Percentiles rank a stretch among this genome's conserved stretches.
phyloP scores from a whole-genome alignment of 2,113 vertebrate genomes.

The Archilochus colubris region DNA sequence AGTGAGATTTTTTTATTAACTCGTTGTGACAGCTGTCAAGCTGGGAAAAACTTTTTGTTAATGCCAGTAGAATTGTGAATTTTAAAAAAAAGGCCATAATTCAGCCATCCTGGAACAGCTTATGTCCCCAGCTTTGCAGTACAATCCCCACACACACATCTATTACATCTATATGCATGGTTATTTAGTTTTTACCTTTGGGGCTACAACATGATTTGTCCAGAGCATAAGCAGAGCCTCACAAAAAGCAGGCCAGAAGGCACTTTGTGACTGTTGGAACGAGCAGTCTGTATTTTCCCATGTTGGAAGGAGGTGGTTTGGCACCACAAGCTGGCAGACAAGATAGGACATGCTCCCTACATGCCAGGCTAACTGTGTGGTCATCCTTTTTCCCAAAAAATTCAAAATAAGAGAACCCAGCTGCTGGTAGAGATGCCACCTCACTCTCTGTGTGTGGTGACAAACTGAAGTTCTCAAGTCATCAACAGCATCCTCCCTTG shows the following conservation, averaged over 20 bases:
- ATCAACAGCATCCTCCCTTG: neutral
- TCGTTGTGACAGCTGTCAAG: constrained; percentile 52
- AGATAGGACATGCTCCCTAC: neutral
- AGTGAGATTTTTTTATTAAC: constrained; percentile 6
- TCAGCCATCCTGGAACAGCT: neutral
- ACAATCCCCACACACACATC: neutral
- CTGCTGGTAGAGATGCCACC: neutral
- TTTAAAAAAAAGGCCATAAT: constrained; percentile 38
- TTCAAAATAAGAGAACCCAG: neutral
- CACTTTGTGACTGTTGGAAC: neutral
- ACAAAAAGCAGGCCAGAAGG: neutral
- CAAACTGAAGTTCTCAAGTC: neutral
- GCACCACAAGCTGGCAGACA: neutral
- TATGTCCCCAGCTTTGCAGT: neutral
- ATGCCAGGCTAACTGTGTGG: neutral
- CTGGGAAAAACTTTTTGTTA: constrained; percentile 35
- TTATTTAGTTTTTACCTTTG: neutral
- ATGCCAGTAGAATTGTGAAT: constrained; percentile 22
- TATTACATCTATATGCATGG: neutral
- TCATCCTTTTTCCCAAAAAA: accelerated
- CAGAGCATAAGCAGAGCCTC: neutral
- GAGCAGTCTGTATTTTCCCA: neutral
- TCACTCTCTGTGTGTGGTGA: neutral
- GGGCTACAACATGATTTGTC: neutral
- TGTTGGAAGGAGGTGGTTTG: neutral